Conservation (phyloP, 2,113 vertebrate species). For the Engraulis encrasicolus region DNA sequence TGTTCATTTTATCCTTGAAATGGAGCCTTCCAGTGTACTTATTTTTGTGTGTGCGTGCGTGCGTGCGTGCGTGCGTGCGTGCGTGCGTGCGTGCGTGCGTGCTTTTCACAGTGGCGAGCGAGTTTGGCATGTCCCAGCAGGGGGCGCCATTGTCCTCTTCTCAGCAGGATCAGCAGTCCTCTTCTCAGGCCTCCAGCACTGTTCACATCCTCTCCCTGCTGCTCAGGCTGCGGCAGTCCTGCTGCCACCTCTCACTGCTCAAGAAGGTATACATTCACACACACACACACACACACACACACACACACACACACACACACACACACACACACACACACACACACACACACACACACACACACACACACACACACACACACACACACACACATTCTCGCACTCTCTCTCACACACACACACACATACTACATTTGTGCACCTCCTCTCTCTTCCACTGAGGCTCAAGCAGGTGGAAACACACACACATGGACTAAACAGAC, state of each 20-base stretch:
- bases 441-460: not conserved
- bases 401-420: not conserved
- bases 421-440: not conserved
- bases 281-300: slow-evolving; percentile 72
- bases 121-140: slow-evolving; percentile 76
- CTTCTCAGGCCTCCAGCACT: slow-evolving; percentile 77
- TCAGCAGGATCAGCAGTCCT: slow-evolving; percentile 58
- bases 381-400: not conserved
- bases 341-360: not conserved
- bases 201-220: slow-evolving; percentile 89
- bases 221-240: slow-evolving; percentile 93
- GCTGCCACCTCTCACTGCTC: slow-evolving; percentile 92
- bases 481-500: not conserved
- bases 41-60: not conserved
- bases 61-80: not conserved
- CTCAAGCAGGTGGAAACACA: no score
- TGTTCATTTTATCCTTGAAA: no score
- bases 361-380: not conserved
- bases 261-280: no score
- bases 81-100: not conserved
- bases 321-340: not conserved
- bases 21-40: no score
- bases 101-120: slow-evolving; percentile 77
- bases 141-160: slow-evolving; percentile 51
- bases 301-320: slow-evolving; percentile 11